Evolutionary conservation across 2,888 invertebrate species (phyloP), one percentile per base, ranked within the genome.

Genomic region (Tillus elongatus): DNA sequence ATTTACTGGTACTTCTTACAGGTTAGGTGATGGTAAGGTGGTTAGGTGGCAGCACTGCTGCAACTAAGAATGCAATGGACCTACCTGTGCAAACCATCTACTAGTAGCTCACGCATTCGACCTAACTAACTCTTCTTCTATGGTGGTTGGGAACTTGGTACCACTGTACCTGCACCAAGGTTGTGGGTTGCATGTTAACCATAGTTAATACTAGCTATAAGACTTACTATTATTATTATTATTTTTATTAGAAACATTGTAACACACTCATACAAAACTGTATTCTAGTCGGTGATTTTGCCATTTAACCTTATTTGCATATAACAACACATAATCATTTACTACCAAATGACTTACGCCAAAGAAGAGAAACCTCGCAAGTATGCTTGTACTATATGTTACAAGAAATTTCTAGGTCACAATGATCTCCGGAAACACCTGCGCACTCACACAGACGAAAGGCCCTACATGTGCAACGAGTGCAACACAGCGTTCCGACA

Each of bases 391-490:
- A 71, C 72, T 37, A 64, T 74, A 39, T 84, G 84, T 53, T 58
- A 71, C 2, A 81, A 78, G 62, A 65, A 65, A 29, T 84, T 82
- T 57, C 67, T 70, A 33, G 73, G 72, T 35, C 75, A 75, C 47
- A 74, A 77, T 42, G 78, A 80, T 52, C 63, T 85, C 40, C 70
- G 73, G 30, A 77, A 80, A 51, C 85, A 85, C 56, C 67, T 74
- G 43, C 70, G 76, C 35, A 69, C 73, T 13, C 84, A 85, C 56
- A 72, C 78, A 0, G 72, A 77, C 43, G 69, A 78, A 47, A 70
- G 76, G 30, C 79, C 78, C 0, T 76, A 72, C 51, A 59, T 68
- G 33, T 84, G 84, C 55, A 61, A 66, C 4, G 67, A 72, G 39
- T 84, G 84, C 53, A 68, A 71, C 9, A 74, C 73, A 49, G 67